A percentile compares a stretch with the other conserved stretches of the same genome.
phyloP scores from a whole-genome alignment of 2,797 vertebrate genomes.

The Eidolon dupreanum region DNA sequence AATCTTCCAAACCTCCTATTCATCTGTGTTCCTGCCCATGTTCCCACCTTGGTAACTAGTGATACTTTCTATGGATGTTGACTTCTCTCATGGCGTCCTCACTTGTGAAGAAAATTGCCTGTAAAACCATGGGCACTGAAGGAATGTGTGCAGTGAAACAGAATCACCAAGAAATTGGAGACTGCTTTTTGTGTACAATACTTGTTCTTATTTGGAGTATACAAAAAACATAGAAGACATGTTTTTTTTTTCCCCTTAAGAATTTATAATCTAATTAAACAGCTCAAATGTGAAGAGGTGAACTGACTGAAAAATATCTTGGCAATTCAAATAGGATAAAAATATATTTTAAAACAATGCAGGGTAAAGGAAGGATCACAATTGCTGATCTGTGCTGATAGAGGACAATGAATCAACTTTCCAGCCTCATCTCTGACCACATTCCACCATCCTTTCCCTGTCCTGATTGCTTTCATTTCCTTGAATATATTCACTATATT shows the following conservation, averaged over 20 bases:
- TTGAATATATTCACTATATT: background rate
- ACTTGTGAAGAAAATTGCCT: background rate
- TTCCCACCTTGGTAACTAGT: background rate
- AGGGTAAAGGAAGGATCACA: background rate
- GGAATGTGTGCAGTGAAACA: background rate
- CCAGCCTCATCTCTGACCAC: background rate
- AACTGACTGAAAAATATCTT: background rate
- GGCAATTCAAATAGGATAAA: background rate
- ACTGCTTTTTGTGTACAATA: background rate
- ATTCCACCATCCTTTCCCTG: background rate
- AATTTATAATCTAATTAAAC: background rate
- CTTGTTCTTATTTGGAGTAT: background rate
- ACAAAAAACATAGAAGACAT: background rate
- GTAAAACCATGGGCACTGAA: background rate
- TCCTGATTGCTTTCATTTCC: background rate
- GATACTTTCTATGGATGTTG: background rate
- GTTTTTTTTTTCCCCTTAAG: background rate
- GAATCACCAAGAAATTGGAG: background rate
- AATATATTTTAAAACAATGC: background rate
- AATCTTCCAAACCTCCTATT: background rate
- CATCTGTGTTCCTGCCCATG: background rate
- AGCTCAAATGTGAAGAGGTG: background rate
- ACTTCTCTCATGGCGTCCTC: background rate
- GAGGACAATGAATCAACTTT: background rate
- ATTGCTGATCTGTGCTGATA: background rate